Evolutionary conservation across 2,888 invertebrate species (phyloP), one percentile per base, ranked within the genome.

Genomic region (Drosophila melanosoma): DNA sequence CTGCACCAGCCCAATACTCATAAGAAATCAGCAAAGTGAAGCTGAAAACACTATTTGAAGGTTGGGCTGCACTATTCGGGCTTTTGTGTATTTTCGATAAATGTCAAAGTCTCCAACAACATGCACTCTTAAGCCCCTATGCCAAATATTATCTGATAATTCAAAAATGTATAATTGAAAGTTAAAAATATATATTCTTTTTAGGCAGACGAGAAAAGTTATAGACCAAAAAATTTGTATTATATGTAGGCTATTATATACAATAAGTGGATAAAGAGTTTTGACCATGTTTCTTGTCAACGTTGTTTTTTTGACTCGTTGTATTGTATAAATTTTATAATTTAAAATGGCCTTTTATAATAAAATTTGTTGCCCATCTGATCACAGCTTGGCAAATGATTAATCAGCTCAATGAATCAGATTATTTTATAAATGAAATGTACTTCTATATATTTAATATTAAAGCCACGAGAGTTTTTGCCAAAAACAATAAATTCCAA

Each of bases 401-500:
- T 36, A 56, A 56, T 36, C 6, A 56, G n/a, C 36, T 36, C 32
- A 66, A 36, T 35, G 38, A 35, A 40, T 68, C 38, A 23, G 35
- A 57, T 68, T 68, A 38, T 68, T 33, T 23, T 51, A 58, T 69
- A 36, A 49, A 57, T 33, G 26, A n/a, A 45, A 49, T 29, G n/a
- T 17, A 36, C 33, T 42, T 68, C 40, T 42, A 59, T 38, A 49
- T 45, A 51, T 65, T 65, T 56, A 57, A 53, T 57, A 72, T 60
- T 56, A 53, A 66, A 59, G 51, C 57, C 58, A 42, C 49, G 61
- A 58, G 61, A 54, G 33, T 51, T 57, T 45, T 52, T 26, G 45
- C 40, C 65, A 52, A 40, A 40, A 72, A 61, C 38, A 63, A 75
- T 76, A 72, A 78, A 75, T 79, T 71, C 40, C 23, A 42, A 42